phyloP scores from a whole-genome alignment of 2,888 invertebrate genomes.

The Dyspetes luteomarginatus region DNA sequence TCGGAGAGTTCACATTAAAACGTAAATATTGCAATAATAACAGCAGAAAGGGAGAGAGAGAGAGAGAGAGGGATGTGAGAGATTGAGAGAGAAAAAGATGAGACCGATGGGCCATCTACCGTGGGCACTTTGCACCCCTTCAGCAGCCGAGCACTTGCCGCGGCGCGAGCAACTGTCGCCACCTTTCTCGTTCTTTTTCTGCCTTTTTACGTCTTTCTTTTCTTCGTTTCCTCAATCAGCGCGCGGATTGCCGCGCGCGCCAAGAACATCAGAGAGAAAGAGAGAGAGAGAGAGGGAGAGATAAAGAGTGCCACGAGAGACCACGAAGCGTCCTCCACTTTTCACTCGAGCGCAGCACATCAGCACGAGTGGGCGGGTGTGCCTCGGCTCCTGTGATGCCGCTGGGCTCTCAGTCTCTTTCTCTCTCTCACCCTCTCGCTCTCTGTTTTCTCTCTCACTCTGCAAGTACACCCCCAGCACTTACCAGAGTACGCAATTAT shows the following conservation, averaged over 20 bases:
- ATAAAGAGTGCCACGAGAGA: slow-evolving; percentile 50
- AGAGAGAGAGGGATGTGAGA: slow-evolving; percentile 14
- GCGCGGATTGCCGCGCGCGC: slow-evolving; percentile 48
- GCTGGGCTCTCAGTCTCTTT: slow-evolving; percentile 36
- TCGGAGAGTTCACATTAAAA: slow-evolving; percentile 30
- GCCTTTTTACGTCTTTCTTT: neutral
- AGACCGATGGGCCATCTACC: slow-evolving; percentile 43
- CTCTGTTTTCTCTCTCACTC: slow-evolving; percentile 29
- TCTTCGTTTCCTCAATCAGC: slow-evolving; percentile 62
- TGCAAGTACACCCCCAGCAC: slow-evolving; percentile 44
- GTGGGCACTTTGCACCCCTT: slow-evolving; percentile 58
- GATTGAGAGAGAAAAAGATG: too few species aligned
- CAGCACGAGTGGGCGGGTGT: slow-evolving; percentile 62
- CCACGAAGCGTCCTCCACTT: slow-evolving; percentile 63
- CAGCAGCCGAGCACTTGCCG: slow-evolving; percentile 45
- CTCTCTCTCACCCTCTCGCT: slow-evolving; percentile 5
- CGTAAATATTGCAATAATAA: slow-evolving; percentile 49
- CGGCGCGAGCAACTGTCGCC: slow-evolving; percentile 56
- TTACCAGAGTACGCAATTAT: slow-evolving; percentile 57
- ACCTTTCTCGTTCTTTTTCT: slow-evolving; percentile 44
- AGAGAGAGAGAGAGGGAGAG: slow-evolving; percentile 20
- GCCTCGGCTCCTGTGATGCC: slow-evolving; percentile 54
- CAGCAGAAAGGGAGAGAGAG: neutral
- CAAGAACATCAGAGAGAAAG: slow-evolving; percentile 14
- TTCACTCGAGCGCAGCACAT: slow-evolving; percentile 61